phyloP scores from a whole-genome alignment of 53 echinoderm and acorn worm species.

The Antedon mediterranea region DNA sequence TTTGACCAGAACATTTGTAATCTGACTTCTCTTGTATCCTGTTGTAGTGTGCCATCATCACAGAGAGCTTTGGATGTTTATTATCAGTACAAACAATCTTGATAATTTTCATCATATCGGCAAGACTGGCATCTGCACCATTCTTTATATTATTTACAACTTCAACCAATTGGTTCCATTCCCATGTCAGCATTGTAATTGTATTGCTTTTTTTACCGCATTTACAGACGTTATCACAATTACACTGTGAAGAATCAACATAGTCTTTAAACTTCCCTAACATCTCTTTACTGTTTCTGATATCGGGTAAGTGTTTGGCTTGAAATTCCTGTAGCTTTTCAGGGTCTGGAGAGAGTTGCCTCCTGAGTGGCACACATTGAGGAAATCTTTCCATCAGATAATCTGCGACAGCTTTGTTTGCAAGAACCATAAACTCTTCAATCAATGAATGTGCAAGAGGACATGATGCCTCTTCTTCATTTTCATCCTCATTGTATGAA shows the following conservation, averaged over 20 bases:
- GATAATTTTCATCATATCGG: conserved; percentile 30
- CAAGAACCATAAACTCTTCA: conserved; percentile 55
- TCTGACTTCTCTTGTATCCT: conserved; percentile 36
- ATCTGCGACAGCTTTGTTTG: conserved; percentile 42
- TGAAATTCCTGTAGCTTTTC: conserved; percentile 36
- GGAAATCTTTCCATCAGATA: conserved; percentile 34
- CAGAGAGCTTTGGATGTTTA: conserved; percentile 54
- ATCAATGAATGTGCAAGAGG: conserved; percentile 52
- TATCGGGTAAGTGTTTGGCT: conserved; percentile 12
- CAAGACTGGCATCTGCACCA: conserved; percentile 3
- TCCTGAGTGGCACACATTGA: conserved; percentile 33
- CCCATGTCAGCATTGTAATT: neutral
- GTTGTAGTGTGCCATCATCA: conserved; percentile 31
- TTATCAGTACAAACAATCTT: conserved; percentile 41
- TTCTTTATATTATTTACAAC: neutral
- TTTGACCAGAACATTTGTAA: conserved; percentile 34
- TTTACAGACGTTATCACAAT: neutral
- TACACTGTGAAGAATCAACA: neutral
- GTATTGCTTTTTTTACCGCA: neutral
- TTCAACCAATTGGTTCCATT: neutral
- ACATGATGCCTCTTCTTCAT: conserved; percentile 38
- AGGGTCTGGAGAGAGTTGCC: conserved; percentile 44
- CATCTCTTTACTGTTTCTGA: conserved; percentile 32
- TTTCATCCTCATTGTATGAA: conserved; percentile 32
- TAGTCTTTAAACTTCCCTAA: neutral